Percentiles rank a stretch among this genome's conserved stretches.
Conservation (phyloP, 2,888 invertebrate genomes). For the Prosopocoilus inquinatus region DNA sequence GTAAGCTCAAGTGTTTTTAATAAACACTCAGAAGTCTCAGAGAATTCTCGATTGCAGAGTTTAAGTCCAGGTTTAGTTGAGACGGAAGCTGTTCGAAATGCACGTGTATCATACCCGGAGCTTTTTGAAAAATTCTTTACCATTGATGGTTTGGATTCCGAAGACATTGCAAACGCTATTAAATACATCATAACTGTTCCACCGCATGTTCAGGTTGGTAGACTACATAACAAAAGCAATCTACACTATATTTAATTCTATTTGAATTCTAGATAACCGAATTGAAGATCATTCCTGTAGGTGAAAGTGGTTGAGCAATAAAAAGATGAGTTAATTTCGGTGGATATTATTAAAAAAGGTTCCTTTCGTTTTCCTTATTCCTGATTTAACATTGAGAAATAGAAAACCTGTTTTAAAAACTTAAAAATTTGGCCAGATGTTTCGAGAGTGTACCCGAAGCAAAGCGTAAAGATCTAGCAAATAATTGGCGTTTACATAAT, state of each 20-base stretch:
- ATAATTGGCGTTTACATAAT: too few relatives aligned
- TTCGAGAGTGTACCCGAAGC: too few relatives aligned
- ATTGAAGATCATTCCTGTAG: conserved; percentile 14
- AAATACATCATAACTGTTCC: conserved; percentile 62
- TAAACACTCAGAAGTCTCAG: neutral
- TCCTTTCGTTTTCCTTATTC: too few relatives aligned
- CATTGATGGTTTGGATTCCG: conserved; percentile 8
- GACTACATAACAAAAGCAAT: neutral
- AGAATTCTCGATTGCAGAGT: conserved; percentile 48
- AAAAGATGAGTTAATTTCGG: neutral
- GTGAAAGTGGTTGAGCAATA: too few relatives aligned
- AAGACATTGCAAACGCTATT: conserved; percentile 63
- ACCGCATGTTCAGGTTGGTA: conserved; percentile 56
- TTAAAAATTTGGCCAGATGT: too few relatives aligned
- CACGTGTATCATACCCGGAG: neutral
- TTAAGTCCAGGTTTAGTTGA: conserved; percentile 63
- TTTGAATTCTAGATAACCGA: conserved; percentile 14
- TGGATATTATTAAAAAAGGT: too few relatives aligned
- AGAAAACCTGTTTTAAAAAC: too few relatives aligned
- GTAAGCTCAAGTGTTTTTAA: conserved; percentile 16
- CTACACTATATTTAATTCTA: neutral
- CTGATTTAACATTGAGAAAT: too few relatives aligned
- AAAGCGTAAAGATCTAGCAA: too few relatives aligned
- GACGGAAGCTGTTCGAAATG: conserved; percentile 46
- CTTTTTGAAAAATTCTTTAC: neutral